Base-by-base conservation (phyloP, 1,140 invertebrate species). In the Luehdorfia chinensis region DNA sequence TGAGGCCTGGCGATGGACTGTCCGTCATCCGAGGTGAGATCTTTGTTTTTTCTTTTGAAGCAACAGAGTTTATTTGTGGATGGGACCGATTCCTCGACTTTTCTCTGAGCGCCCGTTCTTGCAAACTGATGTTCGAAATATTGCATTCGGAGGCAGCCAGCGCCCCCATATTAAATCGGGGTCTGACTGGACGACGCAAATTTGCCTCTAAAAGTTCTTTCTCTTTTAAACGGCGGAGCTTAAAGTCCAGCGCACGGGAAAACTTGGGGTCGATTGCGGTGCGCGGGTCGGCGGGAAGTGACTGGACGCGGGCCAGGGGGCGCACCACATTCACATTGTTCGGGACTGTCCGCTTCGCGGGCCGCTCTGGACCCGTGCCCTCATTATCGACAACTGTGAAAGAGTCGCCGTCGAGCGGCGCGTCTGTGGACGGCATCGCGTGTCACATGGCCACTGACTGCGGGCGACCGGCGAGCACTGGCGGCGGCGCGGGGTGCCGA, bases 231-330 rank as follows among this genome's bases (percentile, higher is more conserved):
- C 89, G 88, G 9, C 88, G 84, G 9, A 93, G 70, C 64, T 92
- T 93, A 1, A 90, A 88, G 56, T 92, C 91, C 12, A 92, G 76
- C 4, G 89, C 89, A 50, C 90, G 88, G 14, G 90, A 90, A 72
- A 93, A 93, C 41, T 90, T 88, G 15, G 79, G 75, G 50, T 87
- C 79, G 27, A 85, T 64, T 15, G 84, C 77, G n/a, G 72, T 70
- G 46, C 68, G 57, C 12, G 66, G 56, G 16, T 60, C 49, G 59
- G 46, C 58, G 52, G 59, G 59, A 19, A 36, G 56, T 54, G 32
- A 9, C n/a, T n/a, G n/a, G n/a, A n/a, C n/a, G 32, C 19, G 50
- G 55, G 23, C 13, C 36, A 83, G 57, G 18, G 81, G 81, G 50
- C 68, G 66, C 28, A 85, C 83, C 11, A 81, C 55, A 56, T 78